Evolutionary conservation across 2,888 invertebrate genomes (phyloP).

Genomic region (Dyspetes luteomarginatus): DNA sequence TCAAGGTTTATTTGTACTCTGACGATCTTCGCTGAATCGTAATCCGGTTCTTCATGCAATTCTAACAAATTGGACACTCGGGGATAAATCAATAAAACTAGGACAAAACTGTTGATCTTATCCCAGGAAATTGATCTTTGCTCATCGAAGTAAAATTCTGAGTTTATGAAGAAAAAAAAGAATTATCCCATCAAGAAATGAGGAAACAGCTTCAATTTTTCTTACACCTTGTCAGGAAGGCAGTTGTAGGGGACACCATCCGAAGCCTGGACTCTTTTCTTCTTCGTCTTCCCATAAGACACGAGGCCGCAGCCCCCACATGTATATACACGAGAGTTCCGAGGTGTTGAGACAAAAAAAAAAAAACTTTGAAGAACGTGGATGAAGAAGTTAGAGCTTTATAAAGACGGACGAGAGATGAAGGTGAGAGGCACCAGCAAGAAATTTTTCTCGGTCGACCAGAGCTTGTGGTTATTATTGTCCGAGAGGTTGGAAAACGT

Average conservation of each 20-base stretch:
- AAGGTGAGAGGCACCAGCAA: conserved; percentile 18
- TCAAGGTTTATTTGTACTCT: neutral
- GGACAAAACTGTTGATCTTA: conserved; percentile 17
- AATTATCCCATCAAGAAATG: neutral
- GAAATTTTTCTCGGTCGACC: conserved; percentile 47
- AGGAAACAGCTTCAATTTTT: conserved; percentile 34
- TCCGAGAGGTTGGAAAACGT: conserved; percentile 32
- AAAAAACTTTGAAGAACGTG: conserved; percentile 38
- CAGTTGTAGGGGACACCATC: conserved; percentile 59
- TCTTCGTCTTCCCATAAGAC: conserved; percentile 36
- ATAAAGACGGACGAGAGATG: neutral
- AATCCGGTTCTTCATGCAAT: neutral
- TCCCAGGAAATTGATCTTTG: neutral
- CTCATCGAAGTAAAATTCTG: neutral
- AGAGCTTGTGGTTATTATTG: conserved; percentile 41
- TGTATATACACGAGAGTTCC: conserved; percentile 44
- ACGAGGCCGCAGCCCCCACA: conserved; percentile 15
- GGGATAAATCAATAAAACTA: neutral
- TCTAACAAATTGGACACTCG: neutral
- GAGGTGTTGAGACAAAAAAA: conserved; percentile 37
- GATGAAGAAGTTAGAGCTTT: neutral
- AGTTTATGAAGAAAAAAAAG: neutral
- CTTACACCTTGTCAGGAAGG: conserved; percentile 53
- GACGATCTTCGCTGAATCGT: neutral
- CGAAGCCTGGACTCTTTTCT: conserved; percentile 36